Evolutionary conservation across 2,888 invertebrate species (phyloP).

Genomic region (Cataglyphis altisquamis): DNA sequence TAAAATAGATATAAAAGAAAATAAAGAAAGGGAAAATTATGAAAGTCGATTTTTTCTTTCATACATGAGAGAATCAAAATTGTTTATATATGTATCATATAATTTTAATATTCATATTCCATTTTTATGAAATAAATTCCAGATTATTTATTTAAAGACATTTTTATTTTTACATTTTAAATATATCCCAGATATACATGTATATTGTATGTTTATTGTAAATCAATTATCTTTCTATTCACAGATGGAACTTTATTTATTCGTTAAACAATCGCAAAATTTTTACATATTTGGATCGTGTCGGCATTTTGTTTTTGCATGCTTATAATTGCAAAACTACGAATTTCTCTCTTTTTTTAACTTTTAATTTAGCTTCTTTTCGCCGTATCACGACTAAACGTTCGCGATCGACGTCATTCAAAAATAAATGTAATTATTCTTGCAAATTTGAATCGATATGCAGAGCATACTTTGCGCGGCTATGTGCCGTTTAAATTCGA

Average conservation of each 20-base stretch:
- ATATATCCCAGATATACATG: not conserved
- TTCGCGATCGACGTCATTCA: not conserved
- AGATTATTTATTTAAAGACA: not conserved
- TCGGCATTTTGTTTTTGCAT: not conserved
- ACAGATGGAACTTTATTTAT: not conserved
- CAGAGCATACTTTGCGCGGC: not conserved
- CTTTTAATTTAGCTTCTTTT: not conserved
- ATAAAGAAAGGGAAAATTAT: not conserved
- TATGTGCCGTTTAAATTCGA: slow-evolving; percentile 1
- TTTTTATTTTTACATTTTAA: not conserved
- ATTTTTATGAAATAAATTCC: not conserved
- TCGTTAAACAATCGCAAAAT: slow-evolving; percentile 1
- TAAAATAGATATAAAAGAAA: not conserved
- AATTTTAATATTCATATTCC: not conserved
- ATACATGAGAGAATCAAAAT: not conserved
- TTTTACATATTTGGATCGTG: not conserved
- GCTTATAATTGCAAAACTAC: not conserved
- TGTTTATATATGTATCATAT: not conserved
- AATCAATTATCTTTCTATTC: not conserved
- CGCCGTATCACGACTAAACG: not conserved
- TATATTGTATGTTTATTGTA: not conserved
- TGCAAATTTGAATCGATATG: slow-evolving; percentile 20
- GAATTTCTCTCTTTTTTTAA: not conserved
- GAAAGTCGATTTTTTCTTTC: not conserved
- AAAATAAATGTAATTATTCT: slow-evolving; percentile 5